A percentile compares a stretch with the other conserved stretches of the same genome.
phyloP scores from a whole-genome alignment of 2,888 invertebrate species.

The Sinelater perroti region DNA sequence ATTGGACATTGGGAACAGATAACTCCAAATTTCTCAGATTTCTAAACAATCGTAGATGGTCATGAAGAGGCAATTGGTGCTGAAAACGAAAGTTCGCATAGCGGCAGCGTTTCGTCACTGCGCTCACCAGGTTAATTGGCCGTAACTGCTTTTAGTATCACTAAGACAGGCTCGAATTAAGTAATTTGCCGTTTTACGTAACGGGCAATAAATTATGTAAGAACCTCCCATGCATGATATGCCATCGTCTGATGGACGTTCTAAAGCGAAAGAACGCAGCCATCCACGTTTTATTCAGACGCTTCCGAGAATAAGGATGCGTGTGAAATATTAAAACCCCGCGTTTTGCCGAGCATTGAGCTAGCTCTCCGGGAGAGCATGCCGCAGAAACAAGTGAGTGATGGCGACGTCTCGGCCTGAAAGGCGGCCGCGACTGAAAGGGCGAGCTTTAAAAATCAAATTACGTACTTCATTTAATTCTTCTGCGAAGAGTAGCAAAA shows the following conservation, averaged over 20 bases:
- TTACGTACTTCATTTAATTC: conserved; percentile 32
- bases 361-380: not conserved
- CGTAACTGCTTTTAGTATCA: conserved; percentile 18
- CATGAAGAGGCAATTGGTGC: not conserved
- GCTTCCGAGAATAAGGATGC: not conserved
- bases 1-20: too few relatives aligned
- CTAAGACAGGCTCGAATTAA: conserved; percentile 10
- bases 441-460: conserved; percentile 26
- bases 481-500: conserved; percentile 24
- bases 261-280: conserved; percentile 8
- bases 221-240: too few relatives aligned
- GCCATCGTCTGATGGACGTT: conserved; percentile 11
- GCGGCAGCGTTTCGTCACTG: conserved; percentile 14
- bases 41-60: conserved; percentile 11
- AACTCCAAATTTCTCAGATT: not conserved
- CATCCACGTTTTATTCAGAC: conserved; percentile 15
- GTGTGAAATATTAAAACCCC: conserved; percentile 13
- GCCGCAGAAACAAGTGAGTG: conserved; percentile 11
- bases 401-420: conserved; percentile 5
- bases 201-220: too few relatives aligned
- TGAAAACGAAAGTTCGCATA: conserved; percentile 21
- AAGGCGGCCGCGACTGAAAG: conserved; percentile 5
- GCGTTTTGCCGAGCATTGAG: conserved; percentile 9
- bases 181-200: conserved; percentile 16
- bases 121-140: conserved; percentile 9